Conservation (phyloP, 2,888 invertebrate genomes). For the Coelogynopora nodosa region DNA sequence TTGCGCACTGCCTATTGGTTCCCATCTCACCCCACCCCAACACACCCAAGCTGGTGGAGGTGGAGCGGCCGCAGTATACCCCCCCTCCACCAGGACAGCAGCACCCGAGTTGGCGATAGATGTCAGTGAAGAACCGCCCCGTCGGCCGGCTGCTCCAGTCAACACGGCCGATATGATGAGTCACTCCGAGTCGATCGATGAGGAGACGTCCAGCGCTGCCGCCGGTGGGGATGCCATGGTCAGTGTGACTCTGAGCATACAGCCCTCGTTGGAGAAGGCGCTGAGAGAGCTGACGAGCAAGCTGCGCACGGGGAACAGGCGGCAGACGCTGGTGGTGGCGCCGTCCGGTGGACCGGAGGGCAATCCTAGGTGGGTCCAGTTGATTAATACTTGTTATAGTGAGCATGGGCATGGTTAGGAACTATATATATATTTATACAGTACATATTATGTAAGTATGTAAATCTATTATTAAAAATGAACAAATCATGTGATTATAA, state of each 20-base stretch:
- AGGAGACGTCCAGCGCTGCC: not conserved
- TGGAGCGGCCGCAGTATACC: not conserved
- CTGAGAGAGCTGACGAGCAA: not conserved
- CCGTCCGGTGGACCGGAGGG: not conserved
- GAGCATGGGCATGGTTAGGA: no score
- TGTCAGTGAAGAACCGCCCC: not conserved
- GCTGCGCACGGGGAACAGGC: not conserved
- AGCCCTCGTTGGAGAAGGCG: not conserved
- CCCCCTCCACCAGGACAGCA: no score
- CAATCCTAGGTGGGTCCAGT: no score
- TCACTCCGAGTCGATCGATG: not conserved
- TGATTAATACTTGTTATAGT: no score
- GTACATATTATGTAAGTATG: no score
- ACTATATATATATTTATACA: no score
- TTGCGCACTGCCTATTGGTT: no score
- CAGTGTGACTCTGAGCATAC: not conserved
- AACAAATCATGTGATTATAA: no score
- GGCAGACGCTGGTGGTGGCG: not conserved
- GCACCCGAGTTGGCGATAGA: no score
- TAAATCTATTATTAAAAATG: no score
- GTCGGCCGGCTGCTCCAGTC: not conserved
- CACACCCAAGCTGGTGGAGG: no score
- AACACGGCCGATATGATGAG: not conserved
- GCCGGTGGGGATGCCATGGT: not conserved
- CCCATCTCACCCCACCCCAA: no score